Evolutionary conservation across 1,140 invertebrate species (phyloP), one percentile per base, ranked within the genome.

Genomic region (Venustaconcha ellipsiformis): DNA sequence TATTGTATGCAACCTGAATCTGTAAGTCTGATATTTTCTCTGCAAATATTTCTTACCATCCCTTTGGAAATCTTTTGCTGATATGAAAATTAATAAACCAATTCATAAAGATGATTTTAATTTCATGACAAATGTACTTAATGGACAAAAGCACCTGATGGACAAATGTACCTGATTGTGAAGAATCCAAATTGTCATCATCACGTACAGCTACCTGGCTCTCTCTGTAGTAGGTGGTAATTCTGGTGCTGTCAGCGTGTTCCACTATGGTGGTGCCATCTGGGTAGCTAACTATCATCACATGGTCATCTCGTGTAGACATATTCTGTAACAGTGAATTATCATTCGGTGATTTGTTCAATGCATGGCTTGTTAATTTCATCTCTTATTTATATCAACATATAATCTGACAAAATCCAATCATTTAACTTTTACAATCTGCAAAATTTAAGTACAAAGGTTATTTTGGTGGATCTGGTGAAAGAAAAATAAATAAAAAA

Each of bases 221-320:
- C 64, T 86, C 83, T 20, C 82, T 75, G 78, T 86, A 87, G 69
- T 87, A 89, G 8, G 83, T 84, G 23, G 88, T 90, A 60, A 90
- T 90, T 18, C 90, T 75, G 14, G 90, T 91, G 48, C 89, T 88
- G 75, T 90, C 89, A n/a, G 76, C 78, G 82, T 90, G 89, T 68
- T 90, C 89, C 37, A 91, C 84, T 37, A 90, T 84, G 18, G 82
- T 86, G 14, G 84, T 87, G 14, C 88, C 89, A 83, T 88, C 86
- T 26, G 89, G 87, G 66, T 87, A 86, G 70, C 81, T 85, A 2
- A 90, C 82, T 13, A 85, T 86, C n/a, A 88, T 84, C 30, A 89
- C 86, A 82, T 88, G 84, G 74, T 91, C 90, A 78, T 90, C 89
- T 67, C 90, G 73, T 3, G 86, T 90, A 15, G 85, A 71, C 87